phyloP scores from a whole-genome alignment of 2,888 invertebrate species.

The Heptascelio sp. region DNA sequence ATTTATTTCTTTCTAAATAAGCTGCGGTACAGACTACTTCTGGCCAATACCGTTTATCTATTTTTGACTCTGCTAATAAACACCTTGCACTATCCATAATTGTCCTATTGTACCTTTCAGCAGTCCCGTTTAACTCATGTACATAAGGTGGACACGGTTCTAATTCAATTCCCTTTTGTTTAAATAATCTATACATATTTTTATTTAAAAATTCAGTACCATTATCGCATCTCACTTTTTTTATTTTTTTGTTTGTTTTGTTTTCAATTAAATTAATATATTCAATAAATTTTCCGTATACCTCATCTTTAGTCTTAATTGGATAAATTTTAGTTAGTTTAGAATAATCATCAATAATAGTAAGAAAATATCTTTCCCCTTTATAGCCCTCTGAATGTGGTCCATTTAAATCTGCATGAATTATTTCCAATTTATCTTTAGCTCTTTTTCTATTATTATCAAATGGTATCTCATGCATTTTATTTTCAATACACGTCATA shows the following conservation, averaged over 20 bases:
- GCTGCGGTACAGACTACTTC: slow-evolving; percentile 20
- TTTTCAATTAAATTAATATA: slow-evolving; percentile 40
- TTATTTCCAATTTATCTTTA: background rate
- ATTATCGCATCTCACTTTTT: slow-evolving; percentile 35
- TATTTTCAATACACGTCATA: slow-evolving; percentile 17
- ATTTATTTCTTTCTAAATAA: slow-evolving; percentile 20
- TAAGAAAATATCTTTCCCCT: slow-evolving; percentile 42
- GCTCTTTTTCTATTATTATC: slow-evolving; percentile 2
- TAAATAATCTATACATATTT: slow-evolving; percentile 8
- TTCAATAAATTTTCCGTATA: background rate
- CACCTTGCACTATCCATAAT: slow-evolving; percentile 31
- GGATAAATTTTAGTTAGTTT: slow-evolving; percentile 29
- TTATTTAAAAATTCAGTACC: slow-evolving; percentile 25
- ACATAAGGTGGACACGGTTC: slow-evolving; percentile 22
- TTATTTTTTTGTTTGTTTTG: slow-evolving; percentile 10
- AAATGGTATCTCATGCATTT: background rate
- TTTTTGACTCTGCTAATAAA: slow-evolving; percentile 22
- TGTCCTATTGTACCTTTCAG: slow-evolving; percentile 28
- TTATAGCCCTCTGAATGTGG: slow-evolving; percentile 24
- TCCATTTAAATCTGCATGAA: slow-evolving; percentile 10
- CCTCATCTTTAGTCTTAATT: slow-evolving; percentile 29
- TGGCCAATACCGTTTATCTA: slow-evolving; percentile 8
- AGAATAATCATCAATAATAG: slow-evolving; percentile 34
- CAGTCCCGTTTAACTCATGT: slow-evolving; percentile 28
- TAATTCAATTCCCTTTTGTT: slow-evolving; percentile 18